phyloP scores from a whole-genome alignment of 2,797 vertebrate species.

The Fistularia commersonii region DNA sequence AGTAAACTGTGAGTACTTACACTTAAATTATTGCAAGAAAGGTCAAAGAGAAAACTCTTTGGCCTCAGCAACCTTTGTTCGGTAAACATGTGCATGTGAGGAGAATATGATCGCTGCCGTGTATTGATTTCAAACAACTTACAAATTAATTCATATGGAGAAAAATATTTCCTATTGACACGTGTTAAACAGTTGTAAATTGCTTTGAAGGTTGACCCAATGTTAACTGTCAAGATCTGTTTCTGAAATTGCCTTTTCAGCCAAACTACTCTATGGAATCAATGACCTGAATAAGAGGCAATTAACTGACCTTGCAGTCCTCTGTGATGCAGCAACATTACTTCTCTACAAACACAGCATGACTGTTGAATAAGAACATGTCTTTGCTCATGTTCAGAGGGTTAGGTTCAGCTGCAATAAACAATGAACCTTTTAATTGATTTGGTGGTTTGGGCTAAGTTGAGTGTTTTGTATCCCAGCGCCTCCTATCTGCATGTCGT shows the following conservation, averaged over 20 bases:
- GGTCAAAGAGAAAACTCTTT: conserved; percentile 1
- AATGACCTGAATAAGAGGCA: conserved; percentile 65
- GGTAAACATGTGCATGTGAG: conserved; percentile 8
- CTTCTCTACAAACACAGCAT: conserved; percentile 3
- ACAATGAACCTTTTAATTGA: too few species aligned
- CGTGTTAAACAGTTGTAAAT: conserved; percentile 59
- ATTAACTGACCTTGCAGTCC: conserved; percentile 64
- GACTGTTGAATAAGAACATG: not conserved
- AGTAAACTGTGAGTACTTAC: too few species aligned
- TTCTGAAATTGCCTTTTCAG: conserved; percentile 68
- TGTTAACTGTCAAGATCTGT: conserved; percentile 67
- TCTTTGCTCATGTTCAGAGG: not conserved
- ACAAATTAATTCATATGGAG: conserved; percentile 53
- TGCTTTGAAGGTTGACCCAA: conserved; percentile 65
- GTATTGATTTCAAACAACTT: conserved; percentile 51
- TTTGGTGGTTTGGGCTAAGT: too few species aligned
- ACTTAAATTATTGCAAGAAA: not conserved
- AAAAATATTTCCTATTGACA: conserved; percentile 59
- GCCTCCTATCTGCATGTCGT: too few species aligned
- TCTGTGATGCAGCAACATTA: conserved; percentile 30
- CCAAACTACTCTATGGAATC: conserved; percentile 66
- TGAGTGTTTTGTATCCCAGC: too few species aligned
- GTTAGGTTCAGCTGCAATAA: too few species aligned
- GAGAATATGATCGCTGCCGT: conserved; percentile 26
- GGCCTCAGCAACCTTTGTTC: conserved; percentile 18